Conservation (phyloP, 2,113 vertebrate genomes). For the Dunckerocampus dactyliophorus region DNA sequence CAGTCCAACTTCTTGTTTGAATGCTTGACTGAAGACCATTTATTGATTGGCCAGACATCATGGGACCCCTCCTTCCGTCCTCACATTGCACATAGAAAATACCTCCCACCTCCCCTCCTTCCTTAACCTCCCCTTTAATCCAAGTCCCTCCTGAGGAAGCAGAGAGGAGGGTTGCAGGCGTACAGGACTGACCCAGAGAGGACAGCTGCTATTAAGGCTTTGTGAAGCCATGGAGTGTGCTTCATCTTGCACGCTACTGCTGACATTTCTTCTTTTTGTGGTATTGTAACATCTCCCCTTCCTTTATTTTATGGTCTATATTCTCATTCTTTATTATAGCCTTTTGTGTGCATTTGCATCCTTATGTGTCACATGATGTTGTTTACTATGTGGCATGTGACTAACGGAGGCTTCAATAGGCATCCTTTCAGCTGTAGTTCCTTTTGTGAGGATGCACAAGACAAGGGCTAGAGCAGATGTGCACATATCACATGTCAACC, state of each 20-base stretch:
- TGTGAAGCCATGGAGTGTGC: slow-evolving; percentile 61
- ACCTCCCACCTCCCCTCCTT: slow-evolving; percentile 51
- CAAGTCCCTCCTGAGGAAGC: slow-evolving; percentile 73
- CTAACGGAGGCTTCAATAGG: background rate
- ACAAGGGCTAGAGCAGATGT: slow-evolving; percentile 72
- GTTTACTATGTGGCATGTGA: slow-evolving; percentile 5
- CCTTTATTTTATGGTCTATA: background rate
- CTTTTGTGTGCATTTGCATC: background rate
- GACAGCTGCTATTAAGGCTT: slow-evolving; percentile 16
- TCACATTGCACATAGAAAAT: slow-evolving; percentile 23
- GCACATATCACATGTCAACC: slow-evolving; percentile 63
- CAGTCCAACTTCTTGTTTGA: slow-evolving; percentile 64
- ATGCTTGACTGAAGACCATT: slow-evolving; percentile 74
- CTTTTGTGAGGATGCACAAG: slow-evolving; percentile 6
- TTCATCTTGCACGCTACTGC: slow-evolving; percentile 49
- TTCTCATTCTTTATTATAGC: background rate
- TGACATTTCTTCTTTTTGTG: slow-evolving; percentile 66
- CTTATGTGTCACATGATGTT: background rate
- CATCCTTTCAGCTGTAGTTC: background rate
- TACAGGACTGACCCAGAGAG: slow-evolving; percentile 55
- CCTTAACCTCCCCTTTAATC: slow-evolving; percentile 61
- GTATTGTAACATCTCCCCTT: slow-evolving; percentile 51
- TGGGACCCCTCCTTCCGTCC: slow-evolving; percentile 52
- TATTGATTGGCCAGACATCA: slow-evolving; percentile 79
- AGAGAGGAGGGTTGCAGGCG: slow-evolving; percentile 61